Base-by-base conservation (phyloP, 2,113 vertebrate genomes). In the Galbula dea region DNA sequence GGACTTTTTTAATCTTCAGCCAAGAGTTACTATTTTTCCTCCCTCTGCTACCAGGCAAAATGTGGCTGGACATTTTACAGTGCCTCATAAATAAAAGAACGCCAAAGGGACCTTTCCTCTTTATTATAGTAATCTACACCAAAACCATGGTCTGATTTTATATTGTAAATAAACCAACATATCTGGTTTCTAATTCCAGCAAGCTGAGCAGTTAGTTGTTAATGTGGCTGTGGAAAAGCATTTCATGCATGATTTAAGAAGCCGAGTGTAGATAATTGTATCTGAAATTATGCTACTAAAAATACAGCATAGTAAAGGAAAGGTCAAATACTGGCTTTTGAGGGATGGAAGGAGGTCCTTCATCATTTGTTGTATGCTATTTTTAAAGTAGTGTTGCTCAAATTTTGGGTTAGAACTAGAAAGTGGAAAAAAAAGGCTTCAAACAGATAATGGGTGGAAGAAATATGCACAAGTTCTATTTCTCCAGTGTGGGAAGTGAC, bases 111-210 rank as follows among this genome's bases (percentile, higher is more conserved):
- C 87, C 68, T 80, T 94, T 89, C 26, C 68, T 85, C 55, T 88
- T 74, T 83, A 92, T 74, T 96, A 93, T 32, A 88, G 45, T 48
- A 91, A 80, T 88, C 87, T 89, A 88, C 78, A 92, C 55, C 48
- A 65, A 92, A 96, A 85, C 87, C 94, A 85, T 89, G 86, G 27
- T 49, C 59, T 77, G 90, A 91, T 86, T 92, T 94, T 91, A 89
- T 89, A 83, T 32, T 88, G 82, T 96, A 95, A 96, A 96, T 91
- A 95, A 58, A 96, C 77, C n/a, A 91, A 83, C 63, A 65, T 95
- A 89, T 92, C 78, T 83, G 72, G 75, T 93, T 94, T 95, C 87
- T 83, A 89, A 88, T 72, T 89, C 51, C 46, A 94, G 67, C 51
- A 71, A 92, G 82, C 71, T 16, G 87, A 92, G 89, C 49, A 89